Evolutionary conservation across 1,140 invertebrate species (phyloP), one percentile per base, ranked within the genome.

Genomic region (Harlomillsia oculata): DNA sequence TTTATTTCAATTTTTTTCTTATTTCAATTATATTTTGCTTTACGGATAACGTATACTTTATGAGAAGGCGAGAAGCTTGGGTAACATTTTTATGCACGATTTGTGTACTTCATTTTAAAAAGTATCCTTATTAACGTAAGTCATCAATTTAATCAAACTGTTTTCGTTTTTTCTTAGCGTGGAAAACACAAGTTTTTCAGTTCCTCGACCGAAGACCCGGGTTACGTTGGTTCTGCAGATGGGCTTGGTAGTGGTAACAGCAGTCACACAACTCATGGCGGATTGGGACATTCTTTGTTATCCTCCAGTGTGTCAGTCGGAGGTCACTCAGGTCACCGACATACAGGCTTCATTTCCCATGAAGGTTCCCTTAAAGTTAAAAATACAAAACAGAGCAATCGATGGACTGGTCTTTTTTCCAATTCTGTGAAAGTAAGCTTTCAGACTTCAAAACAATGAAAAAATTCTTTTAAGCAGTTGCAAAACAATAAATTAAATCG

Each of bases 371-470:
- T 70, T 43, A 70, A 68, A 67, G 76, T 78, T 57, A 73, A 71
- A 64, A 76, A 71, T 58, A 70, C 52, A 16, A 64, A 68, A 20
- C 55, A 66, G 61, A 82, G 81, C 65, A 80, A 82, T 66, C 77
- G 79, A 14, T 81, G 81, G 79, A 72, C 72, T 41, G 78, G 77
- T 18, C 78, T 83, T 62, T 84, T 84, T 63, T 77, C 78, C 16
- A 79, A 78, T 56, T 79, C 71, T 49, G 51, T 58, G 23, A 80
- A 79, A 69, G 72, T 72, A 66, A 62, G 59, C 41, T 16, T 43
- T 45, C 23, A 37, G 16, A 23, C 34, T 26, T 41, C 8, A 23
- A 4, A 39, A n/a, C n/a, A 29, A 30, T 30, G 25, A 16, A 16
- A 13, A 44, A 44, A 43, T n/a, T n/a, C n/a, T n/a, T n/a, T n/a